Evolutionary conservation across 2,888 invertebrate genomes (phyloP).

Genomic region (Mythimna pallens): DNA sequence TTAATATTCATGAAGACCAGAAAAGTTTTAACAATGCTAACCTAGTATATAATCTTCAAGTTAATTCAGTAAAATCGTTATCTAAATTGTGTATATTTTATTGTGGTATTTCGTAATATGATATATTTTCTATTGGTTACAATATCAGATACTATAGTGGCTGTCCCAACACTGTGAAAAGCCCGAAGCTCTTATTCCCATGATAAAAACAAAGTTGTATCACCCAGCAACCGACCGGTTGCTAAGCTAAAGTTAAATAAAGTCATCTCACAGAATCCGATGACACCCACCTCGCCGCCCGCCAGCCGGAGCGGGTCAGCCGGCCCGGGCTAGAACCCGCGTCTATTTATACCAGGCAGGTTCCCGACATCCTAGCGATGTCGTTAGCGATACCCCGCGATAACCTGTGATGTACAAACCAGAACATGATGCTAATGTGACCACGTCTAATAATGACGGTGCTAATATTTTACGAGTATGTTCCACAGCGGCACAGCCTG

Average conservation of each 20-base stretch:
- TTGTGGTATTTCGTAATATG: neutral
- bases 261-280: constrained; percentile 12
- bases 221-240: constrained; percentile 36
- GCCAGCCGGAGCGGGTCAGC: neutral
- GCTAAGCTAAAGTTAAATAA: constrained; percentile 34
- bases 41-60: neutral
- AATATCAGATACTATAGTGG: neutral
- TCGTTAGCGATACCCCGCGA: constrained; percentile 22
- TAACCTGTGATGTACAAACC: constrained; percentile 2
- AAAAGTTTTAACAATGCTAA: neutral
- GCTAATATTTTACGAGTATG: constrained; percentile 11
- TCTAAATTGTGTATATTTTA: too few relatives aligned
- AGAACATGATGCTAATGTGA: constrained; percentile 9
- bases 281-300: constrained; percentile 16
- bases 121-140: too few relatives aligned
- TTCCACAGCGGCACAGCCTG: neutral
- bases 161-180: neutral
- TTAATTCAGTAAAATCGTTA: too few relatives aligned
- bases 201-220: constrained; percentile 18
- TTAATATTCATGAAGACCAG: neutral
- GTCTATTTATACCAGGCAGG: constrained; percentile 61
- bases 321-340: constrained; percentile 42
- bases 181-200: neutral
- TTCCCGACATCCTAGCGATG: constrained; percentile 34
- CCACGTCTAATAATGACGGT: constrained; percentile 1